Percentiles rank a stretch among this genome's conserved stretches.
phyloP scores from a whole-genome alignment of 2,888 invertebrate genomes.

The Eurois occulta region DNA sequence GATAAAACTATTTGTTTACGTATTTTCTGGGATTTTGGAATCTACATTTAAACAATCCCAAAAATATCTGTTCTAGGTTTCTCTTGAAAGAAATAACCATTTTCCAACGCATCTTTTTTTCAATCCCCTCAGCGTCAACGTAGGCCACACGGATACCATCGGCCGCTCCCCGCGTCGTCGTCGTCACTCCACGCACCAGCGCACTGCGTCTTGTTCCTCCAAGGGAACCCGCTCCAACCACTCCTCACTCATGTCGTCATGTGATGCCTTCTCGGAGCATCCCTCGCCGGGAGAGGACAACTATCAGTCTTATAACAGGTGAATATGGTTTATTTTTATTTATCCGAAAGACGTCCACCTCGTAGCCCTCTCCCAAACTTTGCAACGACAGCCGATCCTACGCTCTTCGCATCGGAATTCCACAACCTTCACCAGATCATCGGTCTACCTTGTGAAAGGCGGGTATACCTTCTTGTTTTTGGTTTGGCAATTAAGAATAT shows the following conservation, averaged over 20 bases:
- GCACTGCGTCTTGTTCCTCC: constrained; percentile 88
- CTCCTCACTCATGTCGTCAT: constrained; percentile 87
- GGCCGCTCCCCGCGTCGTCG: constrained; percentile 85
- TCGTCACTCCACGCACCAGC: constrained; percentile 85
- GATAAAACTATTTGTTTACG: too few relatives aligned
- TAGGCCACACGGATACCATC: constrained; percentile 82
- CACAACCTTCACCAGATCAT: too few relatives aligned
- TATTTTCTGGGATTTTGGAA: not conserved
- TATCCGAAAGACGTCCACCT: too few relatives aligned
- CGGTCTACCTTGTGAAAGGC: too few relatives aligned
- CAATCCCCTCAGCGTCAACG: constrained; percentile 70
- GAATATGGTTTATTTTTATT: not conserved
- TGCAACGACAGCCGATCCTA: too few relatives aligned
- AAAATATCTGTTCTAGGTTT: not conserved
- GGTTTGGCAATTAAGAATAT: too few relatives aligned
- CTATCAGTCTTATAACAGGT: constrained; percentile 89
- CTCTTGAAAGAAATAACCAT: not conserved
- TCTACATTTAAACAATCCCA: not conserved
- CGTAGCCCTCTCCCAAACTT: too few relatives aligned
- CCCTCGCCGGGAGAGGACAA: constrained; percentile 88
- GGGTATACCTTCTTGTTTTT: too few relatives aligned
- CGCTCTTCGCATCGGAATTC: too few relatives aligned
- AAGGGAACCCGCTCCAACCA: constrained; percentile 89
- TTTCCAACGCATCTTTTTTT: not conserved
- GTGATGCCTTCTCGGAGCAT: constrained; percentile 88